Evolutionary conservation across 2,888 invertebrate species (phyloP), one percentile per base, ranked within the genome.

Genomic region (Tridacna gigas): DNA sequence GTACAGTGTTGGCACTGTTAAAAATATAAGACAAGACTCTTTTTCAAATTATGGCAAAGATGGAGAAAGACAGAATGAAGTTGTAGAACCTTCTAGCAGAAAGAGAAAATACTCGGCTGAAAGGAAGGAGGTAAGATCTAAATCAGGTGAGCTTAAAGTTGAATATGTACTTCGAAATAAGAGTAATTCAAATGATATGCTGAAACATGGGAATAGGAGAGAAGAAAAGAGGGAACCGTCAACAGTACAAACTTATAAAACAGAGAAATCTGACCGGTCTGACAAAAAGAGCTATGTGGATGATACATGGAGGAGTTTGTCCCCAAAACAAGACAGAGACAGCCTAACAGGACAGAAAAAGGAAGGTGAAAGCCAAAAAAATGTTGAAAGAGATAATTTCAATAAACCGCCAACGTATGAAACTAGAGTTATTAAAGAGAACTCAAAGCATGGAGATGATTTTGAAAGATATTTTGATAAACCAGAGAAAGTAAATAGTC

Each of bases 391-490:
- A 20, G 74, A 77, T 48, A n/a, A 22, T 22, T 47, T 9, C 22
- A 26, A 74, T n/a, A 48, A 66, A 61, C 65, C 37, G 75, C 78
- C 37, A 71, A 79, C 18, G 73, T 76, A 76, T 82, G 80, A 73
- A 80, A 65, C 28, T n/a, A 71, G 71, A 22, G 22, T 71, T 48
- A n/a, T 71, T 12, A 51, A 71, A 47, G 71, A 71, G n/a, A 63
- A 63, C 25, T 37, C 63, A 37, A 74, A 48, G 28, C 74, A 74
- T 65, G 47, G 25, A 25, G 79, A 86, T 69, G 84, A 86, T 25
- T 73, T 87, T 13, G 81, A 77, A 28, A 80, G 83, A 80, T 87
- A 79, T 45, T 87, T 87, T 79, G 84, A 84, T 83, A 84, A 87
- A 26, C 83, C 78, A 28, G 84, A 80, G 11, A 79, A 76, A 47